phyloP scores from a whole-genome alignment of 1,140 invertebrate species.

The Bursaphelenchus mucronatus region DNA sequence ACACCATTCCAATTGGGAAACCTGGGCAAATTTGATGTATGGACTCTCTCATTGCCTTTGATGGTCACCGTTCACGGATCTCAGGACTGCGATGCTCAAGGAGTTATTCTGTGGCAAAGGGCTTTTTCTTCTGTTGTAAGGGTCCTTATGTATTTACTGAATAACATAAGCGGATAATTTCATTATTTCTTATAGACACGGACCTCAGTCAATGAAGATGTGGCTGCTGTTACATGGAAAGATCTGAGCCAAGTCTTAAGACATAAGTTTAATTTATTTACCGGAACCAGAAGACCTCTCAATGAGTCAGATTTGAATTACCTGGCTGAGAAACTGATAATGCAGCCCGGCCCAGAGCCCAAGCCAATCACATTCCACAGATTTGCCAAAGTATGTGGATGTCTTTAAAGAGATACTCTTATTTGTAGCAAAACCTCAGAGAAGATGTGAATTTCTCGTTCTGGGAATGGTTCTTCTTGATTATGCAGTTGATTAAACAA shows the following conservation, averaged over 20 bases:
- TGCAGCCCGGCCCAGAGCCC: conserved; percentile 43
- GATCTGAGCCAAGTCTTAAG: conserved; percentile 50
- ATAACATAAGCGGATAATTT: background rate
- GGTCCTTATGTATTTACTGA: conserved; percentile 19
- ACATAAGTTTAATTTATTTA: conserved; percentile 57
- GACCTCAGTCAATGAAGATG: conserved; percentile 31
- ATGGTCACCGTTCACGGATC: conserved; percentile 61
- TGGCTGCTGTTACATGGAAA: conserved; percentile 50
- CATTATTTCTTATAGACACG: conserved; percentile 15
- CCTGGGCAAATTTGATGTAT: conserved; percentile 60
- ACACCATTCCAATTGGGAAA: conserved; percentile 60
- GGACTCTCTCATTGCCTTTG: conserved; percentile 57
- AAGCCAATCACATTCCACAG: conserved; percentile 59
- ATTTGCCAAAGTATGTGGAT: conserved; percentile 53
- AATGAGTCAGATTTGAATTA: conserved; percentile 52
- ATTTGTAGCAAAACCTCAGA: conserved; percentile 55
- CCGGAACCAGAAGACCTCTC: conserved; percentile 51
- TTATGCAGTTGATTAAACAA: conserved; percentile 61
- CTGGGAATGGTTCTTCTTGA: conserved; percentile 61
- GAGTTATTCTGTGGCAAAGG: conserved; percentile 58
- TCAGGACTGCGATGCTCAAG: conserved; percentile 60
- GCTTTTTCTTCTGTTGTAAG: conserved; percentile 58
- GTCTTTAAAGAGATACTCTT: conserved; percentile 4
- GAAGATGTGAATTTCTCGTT: conserved; percentile 59
- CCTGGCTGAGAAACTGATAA: conserved; percentile 52